phyloP scores from a whole-genome alignment of 2,113 vertebrate genomes.

The Herpailurus yagouaroundi region DNA sequence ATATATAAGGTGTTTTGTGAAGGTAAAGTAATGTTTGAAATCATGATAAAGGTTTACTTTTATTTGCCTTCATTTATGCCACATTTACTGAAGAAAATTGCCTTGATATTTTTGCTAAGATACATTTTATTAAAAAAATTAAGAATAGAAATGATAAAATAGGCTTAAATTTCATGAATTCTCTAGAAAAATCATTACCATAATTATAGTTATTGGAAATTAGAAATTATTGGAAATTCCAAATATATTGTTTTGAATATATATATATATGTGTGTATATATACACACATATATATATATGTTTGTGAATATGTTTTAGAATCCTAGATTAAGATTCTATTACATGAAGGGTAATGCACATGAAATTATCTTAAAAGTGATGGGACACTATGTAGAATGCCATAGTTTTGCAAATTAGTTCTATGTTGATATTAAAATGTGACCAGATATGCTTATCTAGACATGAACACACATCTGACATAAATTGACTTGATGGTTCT shows the following conservation, averaged over 20 bases:
- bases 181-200: not conserved
- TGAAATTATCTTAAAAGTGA: not conserved
- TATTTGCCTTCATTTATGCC: constrained; percentile 11
- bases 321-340: constrained; percentile 10
- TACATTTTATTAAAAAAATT: not conserved
- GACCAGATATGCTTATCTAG: constrained; percentile 37
- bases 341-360: not conserved
- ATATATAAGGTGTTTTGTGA: not conserved
- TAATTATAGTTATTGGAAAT: not conserved
- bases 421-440: not conserved
- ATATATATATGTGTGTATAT: not conserved
- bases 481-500: constrained; percentile 41
- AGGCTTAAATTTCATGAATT: constrained; percentile 20
- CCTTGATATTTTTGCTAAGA: constrained; percentile 8
- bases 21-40: constrained; percentile 16
- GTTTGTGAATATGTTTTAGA: not conserved
- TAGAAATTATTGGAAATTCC: too few species aligned
- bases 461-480: constrained; percentile 13
- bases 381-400: not conserved
- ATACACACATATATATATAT: not conserved
- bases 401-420: constrained; percentile 21
- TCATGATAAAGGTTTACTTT: not conserved
- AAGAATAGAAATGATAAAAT: not conserved
- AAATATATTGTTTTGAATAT: not conserved
- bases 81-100: constrained; percentile 20